phyloP scores from a whole-genome alignment of 2,797 vertebrate genomes.

The Danio tinwini region DNA sequence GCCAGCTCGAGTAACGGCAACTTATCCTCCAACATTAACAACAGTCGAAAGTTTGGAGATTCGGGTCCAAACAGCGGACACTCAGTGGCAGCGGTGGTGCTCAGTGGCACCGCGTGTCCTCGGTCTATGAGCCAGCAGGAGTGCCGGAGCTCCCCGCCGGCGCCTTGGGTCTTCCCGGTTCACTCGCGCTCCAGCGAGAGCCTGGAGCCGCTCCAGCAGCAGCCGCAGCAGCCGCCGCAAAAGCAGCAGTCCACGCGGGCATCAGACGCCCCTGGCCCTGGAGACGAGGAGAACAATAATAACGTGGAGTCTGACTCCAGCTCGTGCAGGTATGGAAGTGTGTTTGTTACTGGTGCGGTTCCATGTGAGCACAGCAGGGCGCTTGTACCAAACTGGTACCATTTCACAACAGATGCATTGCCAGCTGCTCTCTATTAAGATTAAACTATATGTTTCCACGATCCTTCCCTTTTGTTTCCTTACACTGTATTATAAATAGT shows the following conservation, averaged over 20 bases:
- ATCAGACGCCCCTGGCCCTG: constrained; percentile 62
- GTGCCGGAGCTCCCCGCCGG: constrained; percentile 85
- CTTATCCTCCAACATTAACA: constrained; percentile 55
- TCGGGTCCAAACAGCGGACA: constrained; percentile 75
- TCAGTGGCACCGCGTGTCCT: constrained; percentile 72
- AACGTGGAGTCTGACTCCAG: constrained; percentile 87
- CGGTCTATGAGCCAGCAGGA: constrained; percentile 89
- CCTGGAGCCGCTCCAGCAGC: constrained; percentile 74
- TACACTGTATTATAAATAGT: background rate
- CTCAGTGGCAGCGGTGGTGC: constrained; percentile 80
- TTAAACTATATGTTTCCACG: constrained; percentile 17
- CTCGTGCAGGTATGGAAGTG: constrained; percentile 88
- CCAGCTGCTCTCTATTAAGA: constrained; percentile 48
- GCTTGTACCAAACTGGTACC: constrained; percentile 29
- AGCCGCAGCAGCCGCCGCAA: constrained; percentile 65
- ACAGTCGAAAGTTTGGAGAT: constrained; percentile 88
- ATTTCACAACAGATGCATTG: constrained; percentile 46
- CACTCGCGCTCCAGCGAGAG: constrained; percentile 80
- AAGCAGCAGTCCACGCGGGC: constrained; percentile 63
- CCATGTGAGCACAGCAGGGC: constrained; percentile 8
- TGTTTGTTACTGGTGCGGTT: constrained; percentile 10
- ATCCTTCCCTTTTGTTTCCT: constrained; percentile 8
- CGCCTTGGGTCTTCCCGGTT: constrained; percentile 86
- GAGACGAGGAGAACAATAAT: constrained; percentile 86
- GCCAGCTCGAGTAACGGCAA: constrained; percentile 60